Percentiles rank a stretch among this genome's conserved stretches.
Conservation (phyloP, 2,113 vertebrate genomes). For the Melanerpes formicivorus region DNA sequence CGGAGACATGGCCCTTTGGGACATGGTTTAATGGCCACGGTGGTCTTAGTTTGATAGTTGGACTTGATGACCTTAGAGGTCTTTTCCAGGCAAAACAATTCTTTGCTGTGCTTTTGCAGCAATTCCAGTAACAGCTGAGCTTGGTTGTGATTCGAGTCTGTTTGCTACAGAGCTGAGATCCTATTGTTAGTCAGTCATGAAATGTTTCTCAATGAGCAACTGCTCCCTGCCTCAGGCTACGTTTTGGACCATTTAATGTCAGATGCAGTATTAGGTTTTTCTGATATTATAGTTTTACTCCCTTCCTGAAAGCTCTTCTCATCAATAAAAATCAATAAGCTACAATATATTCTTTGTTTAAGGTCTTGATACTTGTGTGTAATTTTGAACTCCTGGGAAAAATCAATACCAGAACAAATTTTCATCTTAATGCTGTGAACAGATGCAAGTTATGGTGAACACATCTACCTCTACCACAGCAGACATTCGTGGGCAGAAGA, state of each 20-base stretch:
- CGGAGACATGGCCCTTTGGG: no score
- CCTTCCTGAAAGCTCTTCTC: neutral
- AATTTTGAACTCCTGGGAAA: neutral
- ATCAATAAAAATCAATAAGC: neutral
- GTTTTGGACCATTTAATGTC: slow-evolving; percentile 15
- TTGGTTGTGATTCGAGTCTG: neutral
- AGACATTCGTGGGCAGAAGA: neutral
- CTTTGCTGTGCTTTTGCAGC: neutral
- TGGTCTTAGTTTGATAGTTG: no score
- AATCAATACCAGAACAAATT: neutral
- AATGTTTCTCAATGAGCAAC: neutral
- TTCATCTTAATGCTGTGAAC: neutral
- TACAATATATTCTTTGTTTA: neutral
- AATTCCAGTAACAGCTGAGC: neutral
- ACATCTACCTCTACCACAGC: neutral
- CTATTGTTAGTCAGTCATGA: neutral
- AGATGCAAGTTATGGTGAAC: neutral
- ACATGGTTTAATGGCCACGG: no score
- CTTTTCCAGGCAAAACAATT: no score
- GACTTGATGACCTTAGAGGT: no score
- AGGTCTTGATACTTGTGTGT: neutral
- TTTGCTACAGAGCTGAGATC: neutral
- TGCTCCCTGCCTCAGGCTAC: neutral
- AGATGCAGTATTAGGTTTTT: neutral
- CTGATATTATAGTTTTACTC: neutral